Evolutionary conservation across 2,797 vertebrate genomes (phyloP).

Genomic region (Sylvilagus floridanus): DNA sequence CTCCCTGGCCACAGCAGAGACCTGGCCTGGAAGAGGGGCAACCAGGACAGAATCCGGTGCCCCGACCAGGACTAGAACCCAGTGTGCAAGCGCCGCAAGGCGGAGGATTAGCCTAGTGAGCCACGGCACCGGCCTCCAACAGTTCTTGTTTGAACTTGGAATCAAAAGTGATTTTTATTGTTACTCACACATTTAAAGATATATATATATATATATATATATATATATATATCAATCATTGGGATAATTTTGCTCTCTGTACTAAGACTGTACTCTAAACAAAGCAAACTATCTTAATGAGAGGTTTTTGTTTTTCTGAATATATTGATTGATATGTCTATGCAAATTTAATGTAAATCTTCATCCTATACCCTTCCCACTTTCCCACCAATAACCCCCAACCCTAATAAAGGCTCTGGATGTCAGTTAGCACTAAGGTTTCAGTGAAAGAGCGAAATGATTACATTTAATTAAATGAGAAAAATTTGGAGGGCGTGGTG

Average conservation of each 20-base stretch:
- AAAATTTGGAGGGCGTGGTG: not conserved
- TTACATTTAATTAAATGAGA: not conserved
- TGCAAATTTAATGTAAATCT: not conserved
- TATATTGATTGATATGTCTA: not conserved
- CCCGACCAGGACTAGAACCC: no score
- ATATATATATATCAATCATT: not conserved
- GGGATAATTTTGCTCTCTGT: not conserved
- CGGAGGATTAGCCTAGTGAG: no score
- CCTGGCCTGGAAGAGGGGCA: no score
- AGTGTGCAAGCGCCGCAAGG: no score
- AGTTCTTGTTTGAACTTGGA: not conserved
- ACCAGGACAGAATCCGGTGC: no score
- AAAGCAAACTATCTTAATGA: not conserved
- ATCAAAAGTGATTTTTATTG: not conserved
- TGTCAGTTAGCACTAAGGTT: not conserved
- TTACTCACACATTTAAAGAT: not conserved
- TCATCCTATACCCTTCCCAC: not conserved
- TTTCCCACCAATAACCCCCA: not conserved
- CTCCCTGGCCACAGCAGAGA: no score
- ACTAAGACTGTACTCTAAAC: not conserved
- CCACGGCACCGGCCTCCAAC: not conserved
- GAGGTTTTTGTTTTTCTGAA: constrained; percentile 15
- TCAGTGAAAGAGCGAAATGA: not conserved
- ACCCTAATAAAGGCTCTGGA: not conserved
- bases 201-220: not conserved